Evolutionary conservation across 2,888 invertebrate genomes (phyloP).

Genomic region (Volucella zonaria): DNA sequence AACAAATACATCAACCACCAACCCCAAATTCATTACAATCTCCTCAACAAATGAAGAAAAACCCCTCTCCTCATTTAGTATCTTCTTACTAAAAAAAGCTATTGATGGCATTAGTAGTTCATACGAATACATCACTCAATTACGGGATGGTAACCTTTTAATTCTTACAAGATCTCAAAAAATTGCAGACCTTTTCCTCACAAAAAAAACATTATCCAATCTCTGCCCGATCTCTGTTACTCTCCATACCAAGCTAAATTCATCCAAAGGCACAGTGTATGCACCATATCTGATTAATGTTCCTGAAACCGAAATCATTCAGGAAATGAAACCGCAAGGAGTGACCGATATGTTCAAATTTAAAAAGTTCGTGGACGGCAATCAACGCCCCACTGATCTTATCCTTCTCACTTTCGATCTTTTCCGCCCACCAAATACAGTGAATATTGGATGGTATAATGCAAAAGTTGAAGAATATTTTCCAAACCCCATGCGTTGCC

Average conservation of each 20-base stretch:
- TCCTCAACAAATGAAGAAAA: slow-evolving; percentile 12
- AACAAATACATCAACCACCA: neutral
- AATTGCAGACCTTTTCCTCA: neutral
- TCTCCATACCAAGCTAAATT: slow-evolving; percentile 8
- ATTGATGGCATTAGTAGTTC: neutral
- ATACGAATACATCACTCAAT: slow-evolving; percentile 10
- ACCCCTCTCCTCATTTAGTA: neutral
- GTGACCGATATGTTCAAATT: neutral
- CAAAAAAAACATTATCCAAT: slow-evolving; percentile 4
- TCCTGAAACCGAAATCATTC: slow-evolving; percentile 5
- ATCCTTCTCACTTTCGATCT: slow-evolving; percentile 17
- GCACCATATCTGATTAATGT: slow-evolving; percentile 5
- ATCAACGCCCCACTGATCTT: slow-evolving; percentile 1
- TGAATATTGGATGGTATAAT: slow-evolving; percentile 1
- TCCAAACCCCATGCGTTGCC: neutral
- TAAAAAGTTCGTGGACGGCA: neutral
- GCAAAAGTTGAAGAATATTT: slow-evolving; percentile 11
- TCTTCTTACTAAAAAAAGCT: slow-evolving; percentile 17
- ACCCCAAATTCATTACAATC: slow-evolving; percentile 18
- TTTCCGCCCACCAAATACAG: slow-evolving; percentile 6
- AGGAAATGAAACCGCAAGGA: slow-evolving; percentile 12
- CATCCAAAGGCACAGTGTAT: slow-evolving; percentile 14
- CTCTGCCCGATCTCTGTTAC: slow-evolving; percentile 18
- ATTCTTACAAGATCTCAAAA: slow-evolving; percentile 2
- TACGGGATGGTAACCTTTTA: slow-evolving; percentile 16